phyloP scores from a whole-genome alignment of 2,797 vertebrate species.

The Scyliorhinus canicula region DNA sequence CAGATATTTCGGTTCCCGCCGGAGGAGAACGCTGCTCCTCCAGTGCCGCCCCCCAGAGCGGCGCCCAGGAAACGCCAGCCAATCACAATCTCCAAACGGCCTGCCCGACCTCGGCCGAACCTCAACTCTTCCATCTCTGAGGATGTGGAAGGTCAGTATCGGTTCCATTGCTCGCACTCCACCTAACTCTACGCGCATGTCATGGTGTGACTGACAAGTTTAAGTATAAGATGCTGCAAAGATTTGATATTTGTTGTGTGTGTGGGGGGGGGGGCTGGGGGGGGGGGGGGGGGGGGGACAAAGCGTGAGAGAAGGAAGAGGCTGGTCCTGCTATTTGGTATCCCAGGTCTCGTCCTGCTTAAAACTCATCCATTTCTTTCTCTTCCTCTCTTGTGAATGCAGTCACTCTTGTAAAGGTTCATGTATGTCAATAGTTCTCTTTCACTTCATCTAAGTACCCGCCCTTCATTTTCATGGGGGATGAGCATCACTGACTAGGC shows the following conservation, averaged over 20 bases:
- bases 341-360: too few relatives aligned
- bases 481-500: background rate
- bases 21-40: conserved; percentile 73
- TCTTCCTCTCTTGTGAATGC: background rate
- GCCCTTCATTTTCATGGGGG: background rate
- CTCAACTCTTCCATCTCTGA: conserved; percentile 58
- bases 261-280: too few relatives aligned
- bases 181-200: background rate
- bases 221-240: too few relatives aligned
- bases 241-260: background rate
- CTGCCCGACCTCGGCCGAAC: conserved; percentile 65
- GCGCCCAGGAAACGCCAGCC: conserved; percentile 81
- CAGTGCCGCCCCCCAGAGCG: conserved; percentile 80
- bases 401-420: background rate
- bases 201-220: background rate
- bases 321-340: background rate
- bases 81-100: conserved; percentile 94
- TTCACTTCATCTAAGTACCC: too few relatives aligned
- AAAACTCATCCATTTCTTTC: background rate
- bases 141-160: conserved; percentile 66
- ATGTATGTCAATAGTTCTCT: too few relatives aligned
- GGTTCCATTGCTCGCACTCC: background rate
- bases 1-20: conserved; percentile 84
- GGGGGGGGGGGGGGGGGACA: too few relatives aligned
- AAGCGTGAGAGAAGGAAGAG: background rate